Percentiles rank a stretch among this genome's conserved stretches.
phyloP scores from a whole-genome alignment of 1,140 invertebrate genomes.

The Listronotus bonariensis region DNA sequence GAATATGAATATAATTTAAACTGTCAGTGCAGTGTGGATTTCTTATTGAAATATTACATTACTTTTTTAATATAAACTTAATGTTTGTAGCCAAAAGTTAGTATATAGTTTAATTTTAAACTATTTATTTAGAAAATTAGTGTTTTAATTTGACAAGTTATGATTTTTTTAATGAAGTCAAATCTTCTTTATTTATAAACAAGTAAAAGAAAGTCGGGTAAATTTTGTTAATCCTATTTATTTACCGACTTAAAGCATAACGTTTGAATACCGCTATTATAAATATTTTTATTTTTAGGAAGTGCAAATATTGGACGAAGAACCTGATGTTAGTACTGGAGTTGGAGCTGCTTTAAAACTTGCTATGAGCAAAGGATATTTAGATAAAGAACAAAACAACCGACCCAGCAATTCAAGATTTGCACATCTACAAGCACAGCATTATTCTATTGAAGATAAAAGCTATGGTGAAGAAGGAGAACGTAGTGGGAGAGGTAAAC shows the following conservation, averaged over 20 bases:
- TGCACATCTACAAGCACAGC: constrained; percentile 81
- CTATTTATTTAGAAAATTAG: no score
- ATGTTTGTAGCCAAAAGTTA: no score
- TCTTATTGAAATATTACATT: no score
- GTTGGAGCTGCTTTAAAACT: constrained; percentile 90
- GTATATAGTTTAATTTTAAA: no score
- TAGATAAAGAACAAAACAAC: constrained; percentile 81
- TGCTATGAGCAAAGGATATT: constrained; percentile 94
- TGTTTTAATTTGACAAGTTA: no score
- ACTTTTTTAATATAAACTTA: no score
- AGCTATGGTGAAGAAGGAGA: constrained; percentile 71
- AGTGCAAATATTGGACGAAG: constrained; percentile 86
- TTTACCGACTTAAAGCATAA: background rate
- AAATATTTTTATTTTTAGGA: constrained; percentile 57
- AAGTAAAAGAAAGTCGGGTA: no score
- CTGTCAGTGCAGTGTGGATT: no score
- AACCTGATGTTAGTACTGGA: constrained; percentile 91
- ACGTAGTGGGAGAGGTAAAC: constrained; percentile 26
- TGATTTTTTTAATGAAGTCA: no score
- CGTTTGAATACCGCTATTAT: constrained; percentile 16
- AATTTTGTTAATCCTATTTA: no score
- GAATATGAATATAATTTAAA: no score
- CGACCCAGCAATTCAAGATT: constrained; percentile 72
- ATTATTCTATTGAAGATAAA: constrained; percentile 98
- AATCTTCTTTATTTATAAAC: no score